Conservation (phyloP, 2,888 invertebrate genomes). For the Eubasilissa splendida region DNA sequence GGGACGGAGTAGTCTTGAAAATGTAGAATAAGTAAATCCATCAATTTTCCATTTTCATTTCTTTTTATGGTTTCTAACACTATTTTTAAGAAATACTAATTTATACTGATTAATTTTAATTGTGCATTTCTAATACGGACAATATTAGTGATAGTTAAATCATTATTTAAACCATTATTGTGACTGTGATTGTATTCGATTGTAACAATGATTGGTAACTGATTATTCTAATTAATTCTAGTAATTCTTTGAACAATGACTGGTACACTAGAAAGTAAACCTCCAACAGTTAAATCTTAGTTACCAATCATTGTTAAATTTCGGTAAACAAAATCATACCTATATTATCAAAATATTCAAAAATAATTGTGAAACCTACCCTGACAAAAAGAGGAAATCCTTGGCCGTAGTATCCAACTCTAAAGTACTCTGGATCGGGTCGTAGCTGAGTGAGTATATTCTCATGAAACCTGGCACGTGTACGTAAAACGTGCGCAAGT, state of each 20-base stretch:
- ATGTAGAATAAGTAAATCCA: too few relatives aligned
- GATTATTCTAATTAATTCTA: too few relatives aligned
- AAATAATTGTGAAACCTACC: slow-evolving; percentile 72
- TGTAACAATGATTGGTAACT: too few relatives aligned
- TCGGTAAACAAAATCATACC: neutral
- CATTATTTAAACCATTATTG: too few relatives aligned
- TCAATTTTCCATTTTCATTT: too few relatives aligned
- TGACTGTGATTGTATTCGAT: too few relatives aligned
- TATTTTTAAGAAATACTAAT: slow-evolving; percentile 8
- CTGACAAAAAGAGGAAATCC: slow-evolving; percentile 95
- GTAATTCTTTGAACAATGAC: too few relatives aligned
- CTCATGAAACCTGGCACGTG: slow-evolving; percentile 92
- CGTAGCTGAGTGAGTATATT: slow-evolving; percentile 90
- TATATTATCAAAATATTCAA: too few relatives aligned
- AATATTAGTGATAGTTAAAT: neutral
- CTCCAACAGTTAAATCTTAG: too few relatives aligned
- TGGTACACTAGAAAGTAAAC: too few relatives aligned
- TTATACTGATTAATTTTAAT: neutral
- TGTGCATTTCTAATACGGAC: neutral
- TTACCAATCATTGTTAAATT: neutral
- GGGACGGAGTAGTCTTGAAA: too few relatives aligned
- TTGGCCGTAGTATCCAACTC: slow-evolving; percentile 95
- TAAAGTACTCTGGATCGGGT: slow-evolving; percentile 95
- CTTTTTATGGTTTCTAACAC: neutral
- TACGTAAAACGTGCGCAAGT: slow-evolving; percentile 86